Percentiles rank a stretch among this genome's conserved stretches.
These are phyloP conservation scores for Stegodyphus dumicola DNA, from an alignment of 1,140 invertebrate species.

Conservation along the genomic window DNA sequence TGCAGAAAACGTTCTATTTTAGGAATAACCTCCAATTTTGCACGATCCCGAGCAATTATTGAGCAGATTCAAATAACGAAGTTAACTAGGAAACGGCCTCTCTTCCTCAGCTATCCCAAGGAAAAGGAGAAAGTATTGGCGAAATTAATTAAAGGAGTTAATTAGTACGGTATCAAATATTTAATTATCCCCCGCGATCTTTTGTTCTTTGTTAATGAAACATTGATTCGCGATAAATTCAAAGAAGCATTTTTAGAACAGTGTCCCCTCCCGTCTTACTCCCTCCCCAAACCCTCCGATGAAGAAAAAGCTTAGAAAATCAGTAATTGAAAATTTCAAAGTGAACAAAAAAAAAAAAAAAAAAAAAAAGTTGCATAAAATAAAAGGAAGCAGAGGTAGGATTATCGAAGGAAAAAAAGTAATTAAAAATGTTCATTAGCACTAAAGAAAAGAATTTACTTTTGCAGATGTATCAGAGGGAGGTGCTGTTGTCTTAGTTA, in stretches of 20 bases:
- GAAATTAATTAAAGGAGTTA: conserved; percentile 61
- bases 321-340: conserved; percentile 61
- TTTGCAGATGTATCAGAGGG: conserved; percentile 6
- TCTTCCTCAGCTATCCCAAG: background rate
- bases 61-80: conserved; percentile 25
- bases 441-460: conserved; percentile 45
- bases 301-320: conserved; percentile 45
- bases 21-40: conserved; percentile 14
- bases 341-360: background rate
- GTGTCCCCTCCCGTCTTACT: background rate
- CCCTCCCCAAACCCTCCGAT: background rate
- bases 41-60: conserved; percentile 47
- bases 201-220: conserved; percentile 60
- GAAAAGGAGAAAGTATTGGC: conserved; percentile 54
- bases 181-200: conserved; percentile 55
- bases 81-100: background rate
- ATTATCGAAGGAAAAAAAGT: conserved; percentile 55
- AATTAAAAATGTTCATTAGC: conserved; percentile 61
- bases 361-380: conserved; percentile 15
- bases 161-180: conserved; percentile 61
- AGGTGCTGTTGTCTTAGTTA: background rate
- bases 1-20: background rate
- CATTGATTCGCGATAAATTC: conserved; percentile 59
- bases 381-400: conserved; percentile 11
- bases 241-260: conserved; percentile 44